phyloP scores from a whole-genome alignment of 2,797 vertebrate genomes.

The Chrysocyon brachyurus region DNA sequence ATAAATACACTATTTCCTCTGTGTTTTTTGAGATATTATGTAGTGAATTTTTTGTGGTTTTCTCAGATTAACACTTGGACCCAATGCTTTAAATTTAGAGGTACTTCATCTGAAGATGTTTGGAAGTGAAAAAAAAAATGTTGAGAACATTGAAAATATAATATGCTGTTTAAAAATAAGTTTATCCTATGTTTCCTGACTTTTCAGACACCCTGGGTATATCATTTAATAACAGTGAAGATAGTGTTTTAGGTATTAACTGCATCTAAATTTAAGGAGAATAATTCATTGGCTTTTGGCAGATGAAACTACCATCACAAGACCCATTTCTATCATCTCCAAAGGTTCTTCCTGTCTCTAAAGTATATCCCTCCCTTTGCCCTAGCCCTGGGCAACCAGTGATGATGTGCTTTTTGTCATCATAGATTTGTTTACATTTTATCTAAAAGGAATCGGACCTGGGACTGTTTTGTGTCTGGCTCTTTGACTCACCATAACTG shows the following conservation, averaged over 20 bases:
- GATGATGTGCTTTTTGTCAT: not conserved
- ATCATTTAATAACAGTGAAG: not conserved
- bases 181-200: not conserved
- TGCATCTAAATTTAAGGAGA: not conserved
- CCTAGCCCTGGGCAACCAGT: not conserved
- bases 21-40: not conserved
- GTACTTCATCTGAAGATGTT: not conserved
- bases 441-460: not conserved
- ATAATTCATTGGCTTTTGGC: not conserved
- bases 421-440: not conserved
- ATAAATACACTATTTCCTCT: not conserved
- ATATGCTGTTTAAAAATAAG: conserved; percentile 49
- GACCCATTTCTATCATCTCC: not conserved
- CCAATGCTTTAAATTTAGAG: conserved; percentile 30
- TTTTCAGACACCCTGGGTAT: not conserved
- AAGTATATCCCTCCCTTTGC: not conserved
- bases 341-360: not conserved
- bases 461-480: not conserved
- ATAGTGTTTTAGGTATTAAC: not conserved
- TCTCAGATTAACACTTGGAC: not conserved
- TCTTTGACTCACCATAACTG: not conserved
- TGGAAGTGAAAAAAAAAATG: not conserved
- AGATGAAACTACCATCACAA: not conserved
- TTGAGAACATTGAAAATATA: conserved; percentile 40
- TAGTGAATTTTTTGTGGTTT: conserved; percentile 23